phyloP scores from a whole-genome alignment of 2,797 vertebrate genomes.

The Gila robusta region DNA sequence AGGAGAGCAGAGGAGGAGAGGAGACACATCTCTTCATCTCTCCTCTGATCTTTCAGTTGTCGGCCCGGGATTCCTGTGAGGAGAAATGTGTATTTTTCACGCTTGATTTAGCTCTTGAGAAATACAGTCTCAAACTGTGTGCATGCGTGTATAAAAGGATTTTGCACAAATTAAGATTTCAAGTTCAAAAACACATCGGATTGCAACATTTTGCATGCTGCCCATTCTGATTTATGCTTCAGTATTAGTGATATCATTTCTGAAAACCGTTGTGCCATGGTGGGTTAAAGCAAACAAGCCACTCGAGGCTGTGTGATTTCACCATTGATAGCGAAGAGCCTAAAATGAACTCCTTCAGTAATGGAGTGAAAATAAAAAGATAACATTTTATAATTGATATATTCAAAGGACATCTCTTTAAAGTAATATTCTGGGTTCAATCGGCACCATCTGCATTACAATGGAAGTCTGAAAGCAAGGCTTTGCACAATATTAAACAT shows the following conservation, averaged over 20 bases:
- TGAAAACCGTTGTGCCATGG: neutral
- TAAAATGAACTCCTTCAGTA: neutral
- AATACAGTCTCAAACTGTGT: constrained; percentile 41
- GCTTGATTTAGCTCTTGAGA: constrained; percentile 54
- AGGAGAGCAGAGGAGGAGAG: constrained; percentile 71
- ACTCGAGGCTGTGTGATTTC: neutral
- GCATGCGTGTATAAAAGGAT: constrained; percentile 33
- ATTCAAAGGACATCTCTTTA: neutral
- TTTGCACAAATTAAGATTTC: constrained; percentile 51
- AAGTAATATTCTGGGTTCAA: neutral
- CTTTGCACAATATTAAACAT: neutral
- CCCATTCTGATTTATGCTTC: neutral
- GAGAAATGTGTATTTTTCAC: constrained; percentile 84
- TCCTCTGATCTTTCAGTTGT: constrained; percentile 77
- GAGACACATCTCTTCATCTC: constrained; percentile 83
- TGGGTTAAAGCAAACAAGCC: neutral
- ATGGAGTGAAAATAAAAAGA: neutral
- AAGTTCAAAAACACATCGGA: constrained; percentile 5
- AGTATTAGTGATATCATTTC: neutral
- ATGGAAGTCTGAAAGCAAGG: neutral
- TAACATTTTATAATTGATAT: neutral
- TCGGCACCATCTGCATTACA: neutral
- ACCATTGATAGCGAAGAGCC: neutral
- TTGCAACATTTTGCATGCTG: neutral
- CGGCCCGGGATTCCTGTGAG: constrained; percentile 77